Evolutionary conservation across 2,113 vertebrate genomes (phyloP), one percentile per base, ranked within the genome.

Genomic region (Myotis davidii): DNA sequence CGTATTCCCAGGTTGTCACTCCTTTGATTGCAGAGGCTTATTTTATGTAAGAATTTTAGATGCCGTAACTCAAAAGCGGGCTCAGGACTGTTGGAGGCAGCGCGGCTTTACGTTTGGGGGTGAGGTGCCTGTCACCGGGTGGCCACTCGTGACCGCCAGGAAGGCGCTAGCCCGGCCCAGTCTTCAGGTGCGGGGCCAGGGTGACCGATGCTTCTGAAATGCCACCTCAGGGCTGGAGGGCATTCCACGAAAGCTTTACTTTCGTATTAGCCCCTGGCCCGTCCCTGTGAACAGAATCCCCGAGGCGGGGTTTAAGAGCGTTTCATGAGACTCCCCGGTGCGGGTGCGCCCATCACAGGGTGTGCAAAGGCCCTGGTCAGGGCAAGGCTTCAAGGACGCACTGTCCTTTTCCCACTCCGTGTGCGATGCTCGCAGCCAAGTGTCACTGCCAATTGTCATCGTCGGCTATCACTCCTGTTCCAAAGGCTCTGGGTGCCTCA

Each of bases 21-120:
- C 37, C 25, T 88, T 73, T 89, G 74, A 61, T 8, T 72, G 4
- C 9, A 61, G 72, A 94, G 34, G 32, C 50, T 90, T 94, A 81
- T 90, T 95, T 95, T 84, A 56, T 82, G 12, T 25, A 34, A 34
- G 8, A 72, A 20, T 81, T 93, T 83, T 79, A 78, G 61, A 45
- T 73, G 59, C 54, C 20, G 18, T 52, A 59, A 91, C 78, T 83
- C 73, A 92, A 94, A 85, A 52, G 69, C 54, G 48, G 23, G 39
- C 64, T 56, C 70, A 64, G 29, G 48, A 50, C 42, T 84, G 0
- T 65, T 10, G 39, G 61, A 42, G 9, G 21, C 34, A n/a, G 2
- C 3, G 6, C 2, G 9, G 39, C 23, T 88, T 85, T 50, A 9
- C 52, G 14, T 72, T 61, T 52, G 8, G 59, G 64, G 70, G 73